Conservation (phyloP, 2,888 invertebrate species). For the Yponomeuta cagnagella region DNA sequence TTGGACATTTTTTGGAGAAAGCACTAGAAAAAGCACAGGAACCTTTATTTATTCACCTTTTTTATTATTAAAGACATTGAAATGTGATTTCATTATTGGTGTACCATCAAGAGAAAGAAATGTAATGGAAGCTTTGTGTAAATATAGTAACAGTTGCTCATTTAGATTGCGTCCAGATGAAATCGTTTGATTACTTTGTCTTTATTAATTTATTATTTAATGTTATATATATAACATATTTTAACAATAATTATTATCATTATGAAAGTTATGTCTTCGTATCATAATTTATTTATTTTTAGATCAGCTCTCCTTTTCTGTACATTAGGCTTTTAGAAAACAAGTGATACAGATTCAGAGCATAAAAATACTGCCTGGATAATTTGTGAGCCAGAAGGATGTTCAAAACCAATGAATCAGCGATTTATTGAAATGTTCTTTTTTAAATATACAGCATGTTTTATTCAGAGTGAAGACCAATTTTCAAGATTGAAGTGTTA, state of each 20-base stretch:
- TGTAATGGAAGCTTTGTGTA: not conserved
- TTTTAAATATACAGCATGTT: not conserved
- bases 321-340: not conserved
- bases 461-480: not conserved
- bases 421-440: not conserved
- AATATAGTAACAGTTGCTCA: conserved; percentile 12
- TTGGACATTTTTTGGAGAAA: conserved; percentile 15
- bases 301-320: not conserved
- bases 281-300: not conserved
- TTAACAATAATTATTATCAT: not conserved
- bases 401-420: not conserved
- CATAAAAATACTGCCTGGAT: not conserved
- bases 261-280: not conserved
- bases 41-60: conserved; percentile 23
- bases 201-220: not conserved
- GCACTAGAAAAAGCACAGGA: conserved; percentile 17
- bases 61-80: conserved; percentile 6
- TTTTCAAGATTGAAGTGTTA: not conserved
- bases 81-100: conserved; percentile 1
- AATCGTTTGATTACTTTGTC: not conserved
- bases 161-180: conserved; percentile 8
- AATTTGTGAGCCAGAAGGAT: not conserved
- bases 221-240: not conserved
- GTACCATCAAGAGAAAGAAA: not conserved
- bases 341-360: not conserved